phyloP scores from a whole-genome alignment of 1,140 invertebrate species.

The Ridgeia piscesae region DNA sequence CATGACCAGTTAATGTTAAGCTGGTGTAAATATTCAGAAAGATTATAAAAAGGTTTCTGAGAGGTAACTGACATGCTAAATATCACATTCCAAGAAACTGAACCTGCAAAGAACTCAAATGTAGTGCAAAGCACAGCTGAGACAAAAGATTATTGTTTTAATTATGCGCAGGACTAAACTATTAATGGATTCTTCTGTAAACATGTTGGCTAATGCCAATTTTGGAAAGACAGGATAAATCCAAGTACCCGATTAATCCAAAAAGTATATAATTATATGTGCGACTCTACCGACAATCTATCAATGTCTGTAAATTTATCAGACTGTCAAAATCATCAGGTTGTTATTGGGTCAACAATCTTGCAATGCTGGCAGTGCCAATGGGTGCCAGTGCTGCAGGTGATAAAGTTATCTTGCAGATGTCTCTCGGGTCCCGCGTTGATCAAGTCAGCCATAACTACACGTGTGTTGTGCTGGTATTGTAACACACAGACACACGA shows the following conservation, averaged over 20 bases:
- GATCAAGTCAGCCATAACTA: background rate
- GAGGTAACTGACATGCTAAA: too few relatives aligned
- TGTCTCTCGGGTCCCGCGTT: background rate
- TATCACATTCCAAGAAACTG: too few relatives aligned
- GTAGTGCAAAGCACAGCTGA: background rate
- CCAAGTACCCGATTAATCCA: background rate
- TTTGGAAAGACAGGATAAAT: background rate
- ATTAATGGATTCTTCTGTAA: background rate
- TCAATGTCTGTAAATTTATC: background rate
- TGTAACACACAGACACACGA: background rate
- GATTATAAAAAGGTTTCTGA: too few relatives aligned
- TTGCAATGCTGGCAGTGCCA: background rate
- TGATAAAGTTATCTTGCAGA: background rate
- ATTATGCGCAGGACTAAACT: background rate
- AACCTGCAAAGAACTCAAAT: background rate
- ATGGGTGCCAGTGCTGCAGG: background rate
- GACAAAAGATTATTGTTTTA: background rate
- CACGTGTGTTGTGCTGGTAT: background rate
- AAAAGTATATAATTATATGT: background rate
- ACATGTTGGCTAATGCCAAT: background rate
- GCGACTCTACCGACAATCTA: background rate
- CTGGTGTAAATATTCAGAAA: too few relatives aligned
- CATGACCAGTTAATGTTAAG: too few relatives aligned
- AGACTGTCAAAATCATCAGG: background rate
- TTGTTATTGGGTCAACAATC: background rate